Evolutionary conservation across 2,113 vertebrate genomes (phyloP), one percentile per base, ranked within the genome.

Genomic region (Seriola rivoliana): DNA sequence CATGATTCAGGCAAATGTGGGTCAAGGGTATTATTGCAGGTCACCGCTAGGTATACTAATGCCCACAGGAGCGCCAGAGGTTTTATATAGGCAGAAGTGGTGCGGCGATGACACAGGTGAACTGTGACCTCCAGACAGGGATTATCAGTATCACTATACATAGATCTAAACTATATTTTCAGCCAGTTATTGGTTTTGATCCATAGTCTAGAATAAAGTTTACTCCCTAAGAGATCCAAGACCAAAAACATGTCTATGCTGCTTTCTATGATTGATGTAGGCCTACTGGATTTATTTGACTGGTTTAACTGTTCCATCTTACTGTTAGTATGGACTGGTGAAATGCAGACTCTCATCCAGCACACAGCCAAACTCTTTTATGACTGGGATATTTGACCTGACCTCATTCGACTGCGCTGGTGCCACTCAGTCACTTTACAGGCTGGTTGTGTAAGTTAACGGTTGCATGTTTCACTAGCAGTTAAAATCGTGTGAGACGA

Each of bases 21-120:
- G 92, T 93, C 94, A 93, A 91, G 89, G 91, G 82, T 87, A 84
- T 78, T 84, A 87, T 58, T 80, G 21, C 78, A 71, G 90, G 88
- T 89, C 85, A 89, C 62, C 68, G 14, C 75, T 80, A 78, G 83
- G 62, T 65, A 68, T 25, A 62, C 2, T 12, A 0, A 2, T 19
- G 57, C 36, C 58, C 23, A 19, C 12, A 25, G 36, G 17, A 13
- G 29, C 17, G 5, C 14, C 4, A 16, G 23, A 8, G 48, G 13
- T 29, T 46, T 74, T 8, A 16, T 25, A 16, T 3, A 32, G 50
- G 46, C 29, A n/a, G 50, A 70, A 50, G 42, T 13, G 19, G 25
- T 4, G 44, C 9, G 71, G 21, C 21, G 32, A 13, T 48, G 71
- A 14, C 1, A 25, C 11, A 21, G 48, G 23, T 73, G n/a, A 71